phyloP scores from a whole-genome alignment of 2,113 vertebrate species.

The Elachura formosa region DNA sequence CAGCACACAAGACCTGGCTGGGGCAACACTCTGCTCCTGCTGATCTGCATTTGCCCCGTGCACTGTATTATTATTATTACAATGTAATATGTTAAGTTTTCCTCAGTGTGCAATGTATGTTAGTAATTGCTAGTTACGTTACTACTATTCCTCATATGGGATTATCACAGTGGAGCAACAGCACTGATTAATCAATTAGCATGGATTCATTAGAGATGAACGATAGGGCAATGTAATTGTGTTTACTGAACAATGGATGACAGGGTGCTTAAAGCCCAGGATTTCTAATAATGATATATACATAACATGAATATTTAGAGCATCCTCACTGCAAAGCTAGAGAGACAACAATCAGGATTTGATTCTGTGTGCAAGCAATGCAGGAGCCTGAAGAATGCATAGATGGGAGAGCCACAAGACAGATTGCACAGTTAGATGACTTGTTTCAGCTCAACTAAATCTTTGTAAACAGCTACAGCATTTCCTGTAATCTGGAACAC shows the following conservation, averaged over 20 bases:
- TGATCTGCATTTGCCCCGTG: neutral
- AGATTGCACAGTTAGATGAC: neutral
- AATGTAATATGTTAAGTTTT: neutral
- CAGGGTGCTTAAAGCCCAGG: conserved; percentile 1
- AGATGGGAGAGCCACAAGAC: neutral
- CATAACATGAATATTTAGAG: conserved; percentile 30
- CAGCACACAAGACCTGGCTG: rapidly evolving
- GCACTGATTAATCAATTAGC: conserved; percentile 64
- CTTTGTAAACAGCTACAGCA: neutral
- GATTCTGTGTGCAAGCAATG: neutral
- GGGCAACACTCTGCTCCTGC: neutral
- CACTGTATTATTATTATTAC: neutral
- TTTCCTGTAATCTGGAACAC: neutral
- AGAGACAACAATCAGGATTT: neutral
- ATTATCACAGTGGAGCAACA: conserved; percentile 38
- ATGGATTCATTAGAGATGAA: conserved; percentile 56
- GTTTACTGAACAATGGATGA: conserved; percentile 59
- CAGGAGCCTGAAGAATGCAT: neutral
- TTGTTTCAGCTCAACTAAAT: neutral
- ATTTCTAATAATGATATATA: conserved; percentile 25
- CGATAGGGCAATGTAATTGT: conserved; percentile 47
- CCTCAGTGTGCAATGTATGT: neutral
- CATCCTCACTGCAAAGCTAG: neutral
- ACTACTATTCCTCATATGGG: conserved; percentile 12
- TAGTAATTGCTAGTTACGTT: conserved; percentile 12